Conservation (phyloP, 2,888 invertebrate species). For the Tridacna gigas region DNA sequence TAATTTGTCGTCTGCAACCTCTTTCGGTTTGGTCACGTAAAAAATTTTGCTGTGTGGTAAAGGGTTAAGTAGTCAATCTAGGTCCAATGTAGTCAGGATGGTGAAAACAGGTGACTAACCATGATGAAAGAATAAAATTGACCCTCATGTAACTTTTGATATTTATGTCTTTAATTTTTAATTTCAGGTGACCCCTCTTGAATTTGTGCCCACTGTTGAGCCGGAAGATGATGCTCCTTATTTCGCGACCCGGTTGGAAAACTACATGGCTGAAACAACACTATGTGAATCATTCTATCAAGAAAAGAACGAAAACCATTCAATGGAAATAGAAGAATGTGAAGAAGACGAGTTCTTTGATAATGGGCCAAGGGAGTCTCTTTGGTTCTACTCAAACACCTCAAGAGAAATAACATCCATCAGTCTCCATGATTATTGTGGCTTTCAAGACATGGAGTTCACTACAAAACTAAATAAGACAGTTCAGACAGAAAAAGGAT, state of each 20-base stretch:
- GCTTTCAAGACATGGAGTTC: neutral
- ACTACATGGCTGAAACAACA: conserved; percentile 1
- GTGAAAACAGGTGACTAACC: too few relatives aligned
- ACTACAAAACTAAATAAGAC: conserved; percentile 1
- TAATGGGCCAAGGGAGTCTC: conserved; percentile 1
- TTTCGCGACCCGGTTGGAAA: neutral
- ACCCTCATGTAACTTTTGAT: too few relatives aligned
- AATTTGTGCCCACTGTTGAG: too few relatives aligned
- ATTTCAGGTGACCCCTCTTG: too few relatives aligned
- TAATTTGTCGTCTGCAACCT: too few relatives aligned
- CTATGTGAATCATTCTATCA: neutral
- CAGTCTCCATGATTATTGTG: conserved; percentile 6
- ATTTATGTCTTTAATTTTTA: too few relatives aligned
- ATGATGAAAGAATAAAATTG: too few relatives aligned
- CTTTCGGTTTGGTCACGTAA: too few relatives aligned
- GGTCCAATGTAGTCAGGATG: too few relatives aligned
- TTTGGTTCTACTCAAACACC: neutral
- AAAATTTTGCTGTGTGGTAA: too few relatives aligned
- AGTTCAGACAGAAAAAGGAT: neutral
- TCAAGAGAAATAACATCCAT: neutral
- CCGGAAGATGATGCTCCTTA: too few relatives aligned
- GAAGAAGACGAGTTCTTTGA: neutral
- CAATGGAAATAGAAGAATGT: conserved; percentile 5
- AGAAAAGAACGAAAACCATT: neutral
- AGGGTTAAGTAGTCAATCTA: too few relatives aligned